These are phyloP conservation scores for Romanogobio albipinnatus DNA, from an alignment of 2,113 vertebrate genomes.

Conservation along the genomic window DNA sequence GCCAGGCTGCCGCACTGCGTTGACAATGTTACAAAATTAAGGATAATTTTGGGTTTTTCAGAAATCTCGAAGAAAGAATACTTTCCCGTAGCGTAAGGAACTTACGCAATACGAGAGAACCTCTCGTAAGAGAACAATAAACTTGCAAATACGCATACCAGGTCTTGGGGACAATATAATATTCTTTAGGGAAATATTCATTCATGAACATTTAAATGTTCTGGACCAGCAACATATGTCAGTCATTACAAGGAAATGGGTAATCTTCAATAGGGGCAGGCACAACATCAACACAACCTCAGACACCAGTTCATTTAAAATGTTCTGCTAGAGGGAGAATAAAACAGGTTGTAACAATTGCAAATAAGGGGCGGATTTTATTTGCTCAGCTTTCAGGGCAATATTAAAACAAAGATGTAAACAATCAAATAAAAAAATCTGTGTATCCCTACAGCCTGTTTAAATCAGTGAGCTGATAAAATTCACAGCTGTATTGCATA, in stretches of 20 bases:
- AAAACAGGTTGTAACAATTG: constrained; percentile 1
- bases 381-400: not conserved
- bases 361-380: not conserved
- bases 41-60: too few relatives aligned
- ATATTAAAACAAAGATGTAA: constrained; percentile 11
- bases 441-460: not conserved
- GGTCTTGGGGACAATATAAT: constrained; percentile 62
- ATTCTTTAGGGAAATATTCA: constrained; percentile 70
- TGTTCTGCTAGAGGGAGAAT: not conserved
- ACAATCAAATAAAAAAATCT: constrained; percentile 11
- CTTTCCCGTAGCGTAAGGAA: too few relatives aligned
- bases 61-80: too few relatives aligned
- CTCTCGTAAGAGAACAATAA: too few relatives aligned
- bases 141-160: constrained; percentile 73
- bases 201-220: constrained; percentile 69
- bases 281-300: not conserved
- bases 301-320: not conserved
- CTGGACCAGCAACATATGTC: constrained; percentile 71
- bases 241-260: constrained; percentile 72
- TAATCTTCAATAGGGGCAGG: constrained; percentile 67
- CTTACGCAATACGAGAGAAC: too few relatives aligned
- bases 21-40: too few relatives aligned
- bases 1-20: too few relatives aligned
- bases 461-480: not conserved
- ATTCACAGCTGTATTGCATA: not conserved